Conservation (phyloP, 2,113 vertebrate species). For the Pogonocichla stellata region DNA sequence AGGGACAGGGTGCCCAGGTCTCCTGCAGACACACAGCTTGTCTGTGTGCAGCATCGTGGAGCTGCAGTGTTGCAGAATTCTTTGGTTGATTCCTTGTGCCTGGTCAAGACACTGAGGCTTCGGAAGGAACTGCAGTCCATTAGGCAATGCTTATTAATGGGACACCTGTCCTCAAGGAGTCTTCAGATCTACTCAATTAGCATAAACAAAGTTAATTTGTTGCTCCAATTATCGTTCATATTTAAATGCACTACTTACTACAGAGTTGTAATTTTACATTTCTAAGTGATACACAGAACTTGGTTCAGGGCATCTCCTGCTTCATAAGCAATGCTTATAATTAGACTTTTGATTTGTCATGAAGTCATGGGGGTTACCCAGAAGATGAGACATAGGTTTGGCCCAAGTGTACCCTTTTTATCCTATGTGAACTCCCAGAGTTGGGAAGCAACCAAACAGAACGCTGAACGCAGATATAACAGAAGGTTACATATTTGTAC, state of each 20-base stretch:
- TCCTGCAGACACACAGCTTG: background rate
- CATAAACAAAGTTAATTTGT: background rate
- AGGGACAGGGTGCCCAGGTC: background rate
- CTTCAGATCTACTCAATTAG: background rate
- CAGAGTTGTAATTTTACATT: background rate
- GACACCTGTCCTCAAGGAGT: background rate
- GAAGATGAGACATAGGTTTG: background rate
- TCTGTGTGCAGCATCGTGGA: background rate
- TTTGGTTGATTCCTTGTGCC: background rate
- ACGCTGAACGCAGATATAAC: background rate
- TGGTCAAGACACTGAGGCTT: fast-evolving
- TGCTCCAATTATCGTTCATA: background rate
- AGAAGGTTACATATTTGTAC: background rate
- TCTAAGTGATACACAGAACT: background rate
- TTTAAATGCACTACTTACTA: background rate
- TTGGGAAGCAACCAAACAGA: background rate
- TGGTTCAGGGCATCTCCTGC: background rate
- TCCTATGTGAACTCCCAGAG: background rate
- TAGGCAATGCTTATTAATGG: background rate
- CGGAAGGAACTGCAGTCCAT: background rate
- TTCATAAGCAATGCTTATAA: background rate
- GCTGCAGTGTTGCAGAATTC: fast-evolving
- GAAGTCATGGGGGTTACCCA: background rate
- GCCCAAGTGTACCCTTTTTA: background rate
- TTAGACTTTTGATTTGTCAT: background rate